A percentile compares a stretch with the other conserved stretches of the same genome.
Evolutionary conservation across 1,140 invertebrate genomes (phyloP).

Genomic region (Muscidifurax raptorellus): DNA sequence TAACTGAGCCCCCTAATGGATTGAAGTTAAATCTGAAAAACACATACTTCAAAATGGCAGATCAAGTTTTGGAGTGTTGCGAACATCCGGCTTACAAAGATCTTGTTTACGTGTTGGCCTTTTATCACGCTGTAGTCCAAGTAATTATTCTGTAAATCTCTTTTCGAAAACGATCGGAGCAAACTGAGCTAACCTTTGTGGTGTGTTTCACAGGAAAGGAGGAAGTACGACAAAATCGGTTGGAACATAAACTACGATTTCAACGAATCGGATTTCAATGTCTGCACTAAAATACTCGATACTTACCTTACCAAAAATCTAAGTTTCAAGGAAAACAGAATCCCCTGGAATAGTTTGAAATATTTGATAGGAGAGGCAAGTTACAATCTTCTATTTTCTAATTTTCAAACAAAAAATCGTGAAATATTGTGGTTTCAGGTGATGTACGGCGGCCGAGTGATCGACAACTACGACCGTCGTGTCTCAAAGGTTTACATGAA

Average conservation of each 20-base stretch:
- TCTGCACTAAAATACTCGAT: conserved; percentile 88
- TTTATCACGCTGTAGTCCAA: conserved; percentile 93
- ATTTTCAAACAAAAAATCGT: background rate
- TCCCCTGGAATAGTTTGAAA: conserved; percentile 93
- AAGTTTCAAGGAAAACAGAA: conserved; percentile 77
- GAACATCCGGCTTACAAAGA: conserved; percentile 84
- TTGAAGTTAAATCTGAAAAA: conserved; percentile 92
- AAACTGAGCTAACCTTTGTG: background rate
- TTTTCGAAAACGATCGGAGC: no score
- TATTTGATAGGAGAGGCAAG: conserved; percentile 92
- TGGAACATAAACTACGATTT: conserved; percentile 97
- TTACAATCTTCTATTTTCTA: conserved; percentile 6
- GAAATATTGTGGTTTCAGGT: conserved; percentile 77
- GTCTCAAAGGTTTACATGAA: conserved; percentile 92
- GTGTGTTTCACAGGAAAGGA: conserved; percentile 80
- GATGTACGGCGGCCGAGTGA: conserved; percentile 94
- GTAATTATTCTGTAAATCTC: conserved; percentile 67
- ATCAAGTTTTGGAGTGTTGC: conserved; percentile 83
- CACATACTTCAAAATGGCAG: conserved; percentile 89
- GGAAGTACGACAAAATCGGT: conserved; percentile 94
- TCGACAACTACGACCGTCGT: conserved; percentile 91
- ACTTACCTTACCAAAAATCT: conserved; percentile 87
- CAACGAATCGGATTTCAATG: conserved; percentile 93
- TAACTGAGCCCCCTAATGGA: conserved; percentile 92
- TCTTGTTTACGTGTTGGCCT: conserved; percentile 89